Base-by-base conservation (phyloP, 2,113 vertebrate genomes). In the Brachypodius melanocephalos region DNA sequence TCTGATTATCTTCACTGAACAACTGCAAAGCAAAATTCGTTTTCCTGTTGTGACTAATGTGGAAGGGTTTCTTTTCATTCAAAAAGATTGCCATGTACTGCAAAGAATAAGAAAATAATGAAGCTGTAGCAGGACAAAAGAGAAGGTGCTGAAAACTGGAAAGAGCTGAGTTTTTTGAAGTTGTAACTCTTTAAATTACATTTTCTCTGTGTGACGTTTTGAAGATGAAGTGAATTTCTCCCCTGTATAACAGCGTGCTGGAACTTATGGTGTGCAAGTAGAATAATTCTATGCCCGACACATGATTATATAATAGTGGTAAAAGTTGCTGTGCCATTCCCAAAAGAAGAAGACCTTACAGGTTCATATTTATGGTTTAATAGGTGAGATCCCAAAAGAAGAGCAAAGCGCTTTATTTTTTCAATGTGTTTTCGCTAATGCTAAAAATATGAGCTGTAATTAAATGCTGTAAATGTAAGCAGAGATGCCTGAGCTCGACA, bases 101-200 rank as follows among this genome's bases (percentile, higher is more conserved):
- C 38, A 91, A 87, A 94, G 66, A 68, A 78, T 79, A 59, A 82
- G 66, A 75, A 95, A 93, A 85, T 88, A 93, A 93, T 92, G 67
- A 73, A 86, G 34, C 45, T 62, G 26, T 74, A 88, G 42, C 71
- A 55, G 72, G 68, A 76, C 55, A 86, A 93, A 82, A 62, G 29
- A 69, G 49, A 88, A 83, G 55, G 63, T 88, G 32, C 38, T 74
- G 67, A 88, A 91, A 90, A 59, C 11, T 51, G 45, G 76, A 75
- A 88, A 54, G 12, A 77, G 5, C 12, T 69, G 69, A 87, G 4
- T 17, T 19, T 89, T 94, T 83, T 66, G 32, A 85, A 54, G 46
- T 76, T 83, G 32, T 69, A 83, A 62, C 63, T 88, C 63, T 86
- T 81, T 13, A 88, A 86, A 77, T 83, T 59, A 10, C 10, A 51